Evolutionary conservation across 2,797 vertebrate genomes (phyloP).

Genomic region (Anas acuta): DNA sequence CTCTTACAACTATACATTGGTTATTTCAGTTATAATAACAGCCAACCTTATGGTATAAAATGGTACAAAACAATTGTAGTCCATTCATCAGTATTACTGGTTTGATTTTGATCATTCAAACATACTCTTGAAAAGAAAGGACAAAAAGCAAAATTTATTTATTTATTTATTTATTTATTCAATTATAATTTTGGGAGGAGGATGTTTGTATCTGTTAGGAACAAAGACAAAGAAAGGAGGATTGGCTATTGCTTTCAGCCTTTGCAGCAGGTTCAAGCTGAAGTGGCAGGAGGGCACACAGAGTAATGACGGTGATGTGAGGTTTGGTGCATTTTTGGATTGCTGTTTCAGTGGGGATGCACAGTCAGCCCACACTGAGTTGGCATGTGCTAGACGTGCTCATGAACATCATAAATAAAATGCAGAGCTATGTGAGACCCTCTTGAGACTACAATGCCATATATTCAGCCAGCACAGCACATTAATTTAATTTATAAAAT

Average conservation of each 20-base stretch:
- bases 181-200: background rate
- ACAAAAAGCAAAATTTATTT: background rate
- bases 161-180: background rate
- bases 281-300: background rate
- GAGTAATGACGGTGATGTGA: background rate
- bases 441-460: background rate
- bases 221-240: background rate
- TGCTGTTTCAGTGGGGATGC: background rate
- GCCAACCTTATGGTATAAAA: background rate
- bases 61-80: background rate
- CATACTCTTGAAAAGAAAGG: background rate
- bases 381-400: background rate
- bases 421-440: background rate
- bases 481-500: background rate
- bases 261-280: background rate
- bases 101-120: background rate
- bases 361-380: background rate
- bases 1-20: background rate
- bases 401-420: background rate
- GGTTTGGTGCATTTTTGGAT: background rate
- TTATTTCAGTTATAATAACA: accelerated
- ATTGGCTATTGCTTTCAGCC: background rate
- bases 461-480: background rate
- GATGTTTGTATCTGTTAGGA: background rate
- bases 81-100: background rate